A percentile compares a stretch with the other conserved stretches of the same genome.
Conservation (phyloP, 2,888 invertebrate species). For the Drosophila limbata region DNA sequence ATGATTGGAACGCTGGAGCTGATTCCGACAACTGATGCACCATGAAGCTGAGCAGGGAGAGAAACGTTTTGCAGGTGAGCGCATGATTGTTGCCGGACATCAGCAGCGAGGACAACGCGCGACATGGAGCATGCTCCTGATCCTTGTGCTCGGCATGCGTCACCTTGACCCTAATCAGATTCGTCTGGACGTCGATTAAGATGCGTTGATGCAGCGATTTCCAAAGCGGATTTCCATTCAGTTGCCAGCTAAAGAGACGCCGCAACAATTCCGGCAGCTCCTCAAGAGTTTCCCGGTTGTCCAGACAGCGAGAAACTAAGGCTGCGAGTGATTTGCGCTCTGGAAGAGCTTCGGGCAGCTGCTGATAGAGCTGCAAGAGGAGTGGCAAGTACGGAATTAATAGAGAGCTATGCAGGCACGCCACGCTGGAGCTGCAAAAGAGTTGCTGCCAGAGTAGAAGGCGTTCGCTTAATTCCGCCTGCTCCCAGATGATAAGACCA, state of each 20-base stretch:
- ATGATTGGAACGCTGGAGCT: background rate
- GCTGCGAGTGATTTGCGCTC: slow-evolving; percentile 55
- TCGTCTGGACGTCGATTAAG: slow-evolving; percentile 46
- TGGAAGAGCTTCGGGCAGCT: slow-evolving; percentile 60
- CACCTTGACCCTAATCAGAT: slow-evolving; percentile 63
- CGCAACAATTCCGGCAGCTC: slow-evolving; percentile 76
- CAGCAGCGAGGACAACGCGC: slow-evolving; percentile 68
- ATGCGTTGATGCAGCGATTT: slow-evolving; percentile 69
- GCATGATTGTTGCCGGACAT: slow-evolving; percentile 72
- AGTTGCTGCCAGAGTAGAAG: slow-evolving; percentile 74
- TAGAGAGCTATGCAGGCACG: slow-evolving; percentile 80
- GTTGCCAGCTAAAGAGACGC: slow-evolving; percentile 56
- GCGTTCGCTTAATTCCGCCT: slow-evolving; percentile 64
- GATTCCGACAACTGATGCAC: slow-evolving; percentile 36
- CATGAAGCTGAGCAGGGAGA: slow-evolving; percentile 72
- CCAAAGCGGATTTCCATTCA: slow-evolving; percentile 41
- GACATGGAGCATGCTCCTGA: slow-evolving; percentile 48
- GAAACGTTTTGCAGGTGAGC: slow-evolving; percentile 81
- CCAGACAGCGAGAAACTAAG: slow-evolving; percentile 77
- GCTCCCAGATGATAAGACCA: slow-evolving; percentile 82
- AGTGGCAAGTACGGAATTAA: slow-evolving; percentile 76
- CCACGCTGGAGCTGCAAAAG: slow-evolving; percentile 82
- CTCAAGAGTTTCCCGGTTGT: slow-evolving; percentile 67
- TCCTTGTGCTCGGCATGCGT: slow-evolving; percentile 39
- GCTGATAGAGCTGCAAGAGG: slow-evolving; percentile 74